These are phyloP conservation scores for Antheraea assamensis DNA, from an alignment of 2,888 invertebrate species.

Conservation along the genomic window DNA sequence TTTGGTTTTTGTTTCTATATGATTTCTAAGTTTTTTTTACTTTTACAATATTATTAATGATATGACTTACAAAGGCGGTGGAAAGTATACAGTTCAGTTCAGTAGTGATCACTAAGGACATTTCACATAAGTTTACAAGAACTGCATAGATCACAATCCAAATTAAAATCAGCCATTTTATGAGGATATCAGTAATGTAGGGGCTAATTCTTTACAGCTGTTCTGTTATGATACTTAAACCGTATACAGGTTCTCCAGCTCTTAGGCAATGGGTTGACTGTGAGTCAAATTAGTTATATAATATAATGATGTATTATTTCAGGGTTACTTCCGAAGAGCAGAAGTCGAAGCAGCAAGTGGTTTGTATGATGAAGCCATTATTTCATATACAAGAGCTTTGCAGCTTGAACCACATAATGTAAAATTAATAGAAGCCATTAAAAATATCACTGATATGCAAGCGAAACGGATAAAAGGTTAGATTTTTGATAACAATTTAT, in stretches of 20 bases:
- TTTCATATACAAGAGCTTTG: constrained; percentile 86
- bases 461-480: constrained; percentile 84
- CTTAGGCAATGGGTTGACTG: neutral
- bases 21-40: too few species aligned
- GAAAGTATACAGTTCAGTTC: too few species aligned
- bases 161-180: too few species aligned
- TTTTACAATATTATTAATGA: too few species aligned
- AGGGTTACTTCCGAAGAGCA: constrained; percentile 88
- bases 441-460: constrained; percentile 81
- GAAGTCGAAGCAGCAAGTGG: constrained; percentile 87
- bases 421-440: constrained; percentile 84
- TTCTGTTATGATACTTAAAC: neutral
- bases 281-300: neutral
- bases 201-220: neutral
- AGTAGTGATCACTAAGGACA: too few species aligned
- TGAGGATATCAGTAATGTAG: neutral
- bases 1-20: too few species aligned
- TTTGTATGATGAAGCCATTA: constrained; percentile 85
- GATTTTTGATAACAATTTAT: constrained; percentile 16
- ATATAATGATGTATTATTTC: constrained; percentile 23
- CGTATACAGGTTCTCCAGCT: neutral
- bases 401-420: constrained; percentile 85
- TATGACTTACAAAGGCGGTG: too few species aligned
- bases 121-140: too few species aligned
- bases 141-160: too few species aligned